phyloP scores from a whole-genome alignment of 2,888 invertebrate species.

The Mesopsocus fuscifrons region DNA sequence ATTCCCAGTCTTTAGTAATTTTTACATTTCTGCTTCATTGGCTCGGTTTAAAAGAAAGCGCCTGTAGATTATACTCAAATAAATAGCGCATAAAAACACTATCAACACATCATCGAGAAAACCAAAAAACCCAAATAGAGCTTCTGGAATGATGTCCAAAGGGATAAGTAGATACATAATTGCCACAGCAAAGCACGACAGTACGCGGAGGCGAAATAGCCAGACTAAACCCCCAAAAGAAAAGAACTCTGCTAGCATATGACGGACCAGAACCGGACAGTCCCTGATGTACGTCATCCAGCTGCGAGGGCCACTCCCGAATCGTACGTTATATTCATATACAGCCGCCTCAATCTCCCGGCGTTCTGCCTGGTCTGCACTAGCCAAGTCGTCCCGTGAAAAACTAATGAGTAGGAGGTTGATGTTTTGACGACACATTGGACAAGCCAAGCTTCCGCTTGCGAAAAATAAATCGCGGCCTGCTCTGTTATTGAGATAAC shows the following conservation, averaged over 20 bases:
- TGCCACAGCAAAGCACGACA: conserved; percentile 2
- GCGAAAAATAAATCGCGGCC: neutral
- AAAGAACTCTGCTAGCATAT: conserved; percentile 7
- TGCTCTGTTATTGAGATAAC: neutral
- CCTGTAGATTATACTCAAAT: conserved; percentile 5
- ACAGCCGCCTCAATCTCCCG: neutral
- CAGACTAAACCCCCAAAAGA: conserved; percentile 6
- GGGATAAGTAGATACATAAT: conserved; percentile 3
- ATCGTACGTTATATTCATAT: conserved; percentile 5
- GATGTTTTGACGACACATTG: conserved; percentile 1
- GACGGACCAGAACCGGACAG: conserved; percentile 5
- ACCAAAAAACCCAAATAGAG: conserved; percentile 7
- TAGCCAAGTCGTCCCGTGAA: neutral
- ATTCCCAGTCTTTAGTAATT: no score
- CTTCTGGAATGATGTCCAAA: conserved; percentile 4
- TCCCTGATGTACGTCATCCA: conserved; percentile 2
- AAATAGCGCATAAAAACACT: conserved; percentile 6
- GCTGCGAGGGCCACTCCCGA: neutral
- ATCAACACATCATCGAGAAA: conserved; percentile 3
- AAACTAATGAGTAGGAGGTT: neutral
- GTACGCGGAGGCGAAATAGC: neutral
- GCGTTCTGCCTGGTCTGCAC: neutral
- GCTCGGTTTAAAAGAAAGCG: conserved; percentile 1
- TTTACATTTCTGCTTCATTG: neutral
- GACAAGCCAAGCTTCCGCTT: neutral